Percentiles rank a stretch among this genome's conserved stretches.
Conservation (phyloP, 1,140 invertebrate genomes). For the Dreissena polymorpha region DNA sequence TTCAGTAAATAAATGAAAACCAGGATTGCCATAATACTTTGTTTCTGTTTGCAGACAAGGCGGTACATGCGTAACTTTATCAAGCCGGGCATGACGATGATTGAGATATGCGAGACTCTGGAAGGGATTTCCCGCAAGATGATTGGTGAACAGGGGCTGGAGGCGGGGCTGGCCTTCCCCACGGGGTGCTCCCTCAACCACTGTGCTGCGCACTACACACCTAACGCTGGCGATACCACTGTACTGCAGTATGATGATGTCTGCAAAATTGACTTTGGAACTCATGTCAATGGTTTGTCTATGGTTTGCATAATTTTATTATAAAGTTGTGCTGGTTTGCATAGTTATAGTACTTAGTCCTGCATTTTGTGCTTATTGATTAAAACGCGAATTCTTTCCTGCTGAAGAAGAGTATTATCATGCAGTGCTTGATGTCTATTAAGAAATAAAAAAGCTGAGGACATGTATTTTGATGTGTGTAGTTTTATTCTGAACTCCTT, state of each 20-base stretch:
- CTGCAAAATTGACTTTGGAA: conserved; percentile 99
- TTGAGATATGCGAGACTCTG: conserved; percentile 97
- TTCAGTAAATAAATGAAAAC: no score
- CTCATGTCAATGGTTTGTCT: conserved; percentile 95
- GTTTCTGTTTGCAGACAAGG: conserved; percentile 85
- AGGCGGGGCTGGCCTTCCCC: conserved; percentile 98
- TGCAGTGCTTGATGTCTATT: no score
- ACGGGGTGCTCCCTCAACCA: conserved; percentile 99
- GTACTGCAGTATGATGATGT: conserved; percentile 98
- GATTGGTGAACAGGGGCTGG: conserved; percentile 96
- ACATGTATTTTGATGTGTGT: no score
- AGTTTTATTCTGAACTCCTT: no score
- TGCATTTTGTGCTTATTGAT: no score
- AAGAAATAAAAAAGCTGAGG: no score
- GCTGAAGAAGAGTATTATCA: no score
- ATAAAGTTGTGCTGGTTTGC: conserved; percentile 9
- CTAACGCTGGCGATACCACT: conserved; percentile 98
- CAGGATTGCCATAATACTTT: no score
- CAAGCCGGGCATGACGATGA: conserved; percentile 99
- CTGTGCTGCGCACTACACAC: conserved; percentile 99
- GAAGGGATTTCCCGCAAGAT: conserved; percentile 94
- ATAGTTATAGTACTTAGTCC: conserved; percentile 4
- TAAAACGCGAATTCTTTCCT: no score
- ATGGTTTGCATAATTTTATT: conserved; percentile 8
- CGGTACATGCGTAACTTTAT: conserved; percentile 94